These are phyloP conservation scores for Drosophila fungiperda DNA, from an alignment of 2,888 invertebrate genomes.

Conservation along the genomic window DNA sequence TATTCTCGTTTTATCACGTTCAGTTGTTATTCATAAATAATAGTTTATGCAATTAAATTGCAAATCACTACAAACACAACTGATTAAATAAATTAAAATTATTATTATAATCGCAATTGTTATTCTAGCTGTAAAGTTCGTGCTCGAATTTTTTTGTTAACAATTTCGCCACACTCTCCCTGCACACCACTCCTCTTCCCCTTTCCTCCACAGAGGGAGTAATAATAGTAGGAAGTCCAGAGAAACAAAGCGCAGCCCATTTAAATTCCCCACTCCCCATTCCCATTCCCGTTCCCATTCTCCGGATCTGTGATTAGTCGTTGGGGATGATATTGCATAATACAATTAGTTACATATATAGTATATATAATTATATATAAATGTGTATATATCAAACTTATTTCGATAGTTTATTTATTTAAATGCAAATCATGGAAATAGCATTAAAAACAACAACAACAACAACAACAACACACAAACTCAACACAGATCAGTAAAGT, in stretches of 20 bases:
- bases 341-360: constrained; percentile 13
- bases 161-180: constrained; percentile 26
- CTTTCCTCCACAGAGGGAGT: background rate
- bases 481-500: constrained; percentile 31
- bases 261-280: constrained; percentile 24
- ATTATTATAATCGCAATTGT: constrained; percentile 13
- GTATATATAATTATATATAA: background rate
- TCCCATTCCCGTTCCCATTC: constrained; percentile 18
- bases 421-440: constrained; percentile 58
- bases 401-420: constrained; percentile 59
- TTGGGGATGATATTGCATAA: constrained; percentile 4
- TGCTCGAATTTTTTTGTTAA: constrained; percentile 61
- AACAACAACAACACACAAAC: background rate
- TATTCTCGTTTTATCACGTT: constrained; percentile 29
- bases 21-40: constrained; percentile 58
- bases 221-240: background rate
- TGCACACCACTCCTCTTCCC: background rate
- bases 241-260: constrained; percentile 17
- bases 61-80: constrained; percentile 54
- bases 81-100: constrained; percentile 68
- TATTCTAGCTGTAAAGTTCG: constrained; percentile 34
- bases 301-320: constrained; percentile 33
- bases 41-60: constrained; percentile 74
- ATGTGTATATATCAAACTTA: constrained; percentile 1
- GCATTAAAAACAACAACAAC: constrained; percentile 26